A percentile compares a stretch with the other conserved stretches of the same genome.
These are phyloP conservation scores for Frankliniella intonsa DNA, from an alignment of 2,888 invertebrate genomes.

Conservation along the genomic window DNA sequence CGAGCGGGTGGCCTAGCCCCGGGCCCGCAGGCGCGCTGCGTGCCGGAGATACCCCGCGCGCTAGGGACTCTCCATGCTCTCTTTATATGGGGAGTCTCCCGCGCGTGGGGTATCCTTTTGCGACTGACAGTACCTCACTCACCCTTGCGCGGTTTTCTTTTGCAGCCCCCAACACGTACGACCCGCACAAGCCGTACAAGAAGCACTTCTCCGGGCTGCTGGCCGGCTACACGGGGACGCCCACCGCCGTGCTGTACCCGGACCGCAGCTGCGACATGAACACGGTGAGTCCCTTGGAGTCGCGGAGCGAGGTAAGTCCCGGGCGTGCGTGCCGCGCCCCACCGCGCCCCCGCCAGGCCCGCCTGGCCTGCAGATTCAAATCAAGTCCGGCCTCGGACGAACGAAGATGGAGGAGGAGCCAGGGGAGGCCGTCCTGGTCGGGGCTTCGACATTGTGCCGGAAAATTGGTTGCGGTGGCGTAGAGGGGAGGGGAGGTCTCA, in stretches of 20 bases:
- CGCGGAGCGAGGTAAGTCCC: no score
- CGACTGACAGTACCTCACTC: not conserved
- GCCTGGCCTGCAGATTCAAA: not conserved
- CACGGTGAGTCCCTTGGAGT: not conserved
- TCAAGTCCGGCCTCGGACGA: not conserved
- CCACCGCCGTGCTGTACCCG: conserved; percentile 12
- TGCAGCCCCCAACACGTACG: conserved; percentile 15
- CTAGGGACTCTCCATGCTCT: no score
- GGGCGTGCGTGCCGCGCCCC: no score
- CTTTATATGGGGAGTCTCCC: no score
- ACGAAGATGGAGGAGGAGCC: not conserved
- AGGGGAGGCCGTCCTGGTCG: not conserved
- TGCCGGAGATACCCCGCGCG: no score
- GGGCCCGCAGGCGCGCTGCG: no score
- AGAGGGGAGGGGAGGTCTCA: not conserved
- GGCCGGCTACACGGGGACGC: conserved; percentile 14
- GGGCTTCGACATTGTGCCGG: conserved; percentile 15
- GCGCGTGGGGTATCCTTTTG: no score
- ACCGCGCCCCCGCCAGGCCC: not conserved
- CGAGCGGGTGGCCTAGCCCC: no score
- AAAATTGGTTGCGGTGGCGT: conserved; percentile 20
- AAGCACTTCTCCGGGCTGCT: conserved; percentile 19
- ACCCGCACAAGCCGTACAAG: conserved; percentile 7
- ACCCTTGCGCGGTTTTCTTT: not conserved
- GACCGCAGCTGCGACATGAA: conserved; percentile 15